Evolutionary conservation across 2,113 vertebrate species (phyloP).

Genomic region (Cheirogaleus medius): DNA sequence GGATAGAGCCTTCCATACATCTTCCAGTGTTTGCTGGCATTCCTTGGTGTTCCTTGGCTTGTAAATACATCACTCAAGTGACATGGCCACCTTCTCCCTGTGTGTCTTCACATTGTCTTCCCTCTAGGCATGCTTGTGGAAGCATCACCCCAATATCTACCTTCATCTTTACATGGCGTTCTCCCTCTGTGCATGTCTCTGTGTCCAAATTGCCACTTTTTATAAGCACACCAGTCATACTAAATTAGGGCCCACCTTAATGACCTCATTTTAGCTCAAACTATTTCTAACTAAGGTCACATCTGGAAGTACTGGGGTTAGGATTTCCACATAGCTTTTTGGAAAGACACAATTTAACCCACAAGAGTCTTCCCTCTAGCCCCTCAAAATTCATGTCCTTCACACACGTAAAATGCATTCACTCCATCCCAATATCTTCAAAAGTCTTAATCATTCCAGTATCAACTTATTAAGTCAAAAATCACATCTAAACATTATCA

Average conservation of each 20-base stretch:
- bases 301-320: not conserved
- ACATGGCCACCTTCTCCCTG: not conserved
- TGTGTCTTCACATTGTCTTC: not conserved
- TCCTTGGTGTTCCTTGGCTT: not conserved
- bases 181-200: not conserved
- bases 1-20: not conserved
- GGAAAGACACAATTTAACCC: not conserved
- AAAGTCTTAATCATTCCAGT: constrained; percentile 18
- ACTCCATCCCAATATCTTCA: not conserved
- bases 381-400: not conserved
- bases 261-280: not conserved
- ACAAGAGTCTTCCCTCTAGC: not conserved
- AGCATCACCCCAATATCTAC: not conserved
- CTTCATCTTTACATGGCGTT: not conserved
- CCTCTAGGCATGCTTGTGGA: not conserved
- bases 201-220: not conserved
- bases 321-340: not conserved
- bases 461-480: constrained; percentile 22
- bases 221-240: not conserved
- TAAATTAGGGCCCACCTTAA: not conserved
- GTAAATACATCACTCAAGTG: not conserved
- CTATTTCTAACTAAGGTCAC: constrained; percentile 17
- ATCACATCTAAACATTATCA: not conserved
- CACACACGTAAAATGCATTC: constrained; percentile 2
- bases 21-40: not conserved